Conservation (phyloP, 2,888 invertebrate genomes). For the Unio delphinus region DNA sequence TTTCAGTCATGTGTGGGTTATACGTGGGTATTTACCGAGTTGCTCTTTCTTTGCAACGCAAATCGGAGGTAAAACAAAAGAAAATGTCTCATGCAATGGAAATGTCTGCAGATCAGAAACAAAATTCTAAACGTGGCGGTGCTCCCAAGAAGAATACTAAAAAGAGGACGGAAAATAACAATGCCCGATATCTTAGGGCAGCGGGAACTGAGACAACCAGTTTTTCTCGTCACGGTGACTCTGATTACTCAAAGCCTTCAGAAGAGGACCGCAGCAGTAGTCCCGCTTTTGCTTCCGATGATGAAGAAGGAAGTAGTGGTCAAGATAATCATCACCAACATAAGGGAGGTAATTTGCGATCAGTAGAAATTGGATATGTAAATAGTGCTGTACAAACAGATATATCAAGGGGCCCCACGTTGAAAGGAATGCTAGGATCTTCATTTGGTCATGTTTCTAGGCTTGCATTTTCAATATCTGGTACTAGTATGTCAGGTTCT, state of each 20-base stretch:
- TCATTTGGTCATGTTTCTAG: constrained; percentile 46
- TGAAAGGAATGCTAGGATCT: constrained; percentile 46
- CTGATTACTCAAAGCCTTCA: constrained; percentile 54
- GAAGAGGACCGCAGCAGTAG: constrained; percentile 88
- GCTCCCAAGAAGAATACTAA: constrained; percentile 25
- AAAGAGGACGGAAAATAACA: constrained; percentile 40
- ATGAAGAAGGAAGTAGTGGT: constrained; percentile 76
- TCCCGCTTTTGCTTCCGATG: constrained; percentile 93
- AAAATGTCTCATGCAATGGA: constrained; percentile 75
- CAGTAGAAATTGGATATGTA: constrained; percentile 44
- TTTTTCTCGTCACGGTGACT: constrained; percentile 50
- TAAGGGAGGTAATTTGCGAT: constrained; percentile 9
- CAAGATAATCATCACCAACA: constrained; percentile 12
- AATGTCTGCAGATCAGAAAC: constrained; percentile 65
- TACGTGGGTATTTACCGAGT: constrained; percentile 98
- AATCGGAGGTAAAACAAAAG: constrained; percentile 94
- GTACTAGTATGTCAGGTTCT: constrained; percentile 18
- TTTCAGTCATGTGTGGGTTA: constrained; percentile 93
- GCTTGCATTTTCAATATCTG: constrained; percentile 44
- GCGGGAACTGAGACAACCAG: constrained; percentile 48
- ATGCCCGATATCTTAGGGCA: constrained; percentile 34
- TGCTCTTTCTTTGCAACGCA: constrained; percentile 97
- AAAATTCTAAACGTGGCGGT: constrained; percentile 22
- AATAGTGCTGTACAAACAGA: constrained; percentile 53
- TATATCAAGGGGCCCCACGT: constrained; percentile 31